Evolutionary conservation across 2,113 vertebrate genomes (phyloP), one percentile per base, ranked within the genome.

Genomic region (Pseudorhombus dupliciocellatus): DNA sequence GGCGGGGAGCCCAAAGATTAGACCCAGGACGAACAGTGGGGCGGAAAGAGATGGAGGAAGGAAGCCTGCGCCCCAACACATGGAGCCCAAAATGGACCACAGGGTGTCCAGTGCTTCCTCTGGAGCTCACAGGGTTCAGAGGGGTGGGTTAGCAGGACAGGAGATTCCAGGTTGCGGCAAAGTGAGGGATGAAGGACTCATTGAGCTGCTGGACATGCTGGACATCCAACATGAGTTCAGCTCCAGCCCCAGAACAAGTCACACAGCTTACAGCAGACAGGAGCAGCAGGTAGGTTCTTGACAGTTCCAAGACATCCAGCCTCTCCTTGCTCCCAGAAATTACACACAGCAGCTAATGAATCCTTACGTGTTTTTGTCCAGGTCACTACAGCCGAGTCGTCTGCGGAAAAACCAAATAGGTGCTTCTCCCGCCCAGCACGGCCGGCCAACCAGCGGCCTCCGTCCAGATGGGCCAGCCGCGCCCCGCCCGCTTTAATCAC

Each of bases 391-490:
- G 56, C 46, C 1, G 81, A 90, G 54, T 44, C 72, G 21, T 84
- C 90, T 88, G 85, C 78, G 30, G 87, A 60, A 59, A 85, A 87
- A 2, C 77, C 72, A 46, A 93, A 83, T 48, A 96, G 91, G 89
- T 94, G 91, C 59, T 99, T 99, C 91, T 96, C 96, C 42, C 95
- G 98, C 58, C 98, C 98, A 0, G 94, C 97, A 20, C 95, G 96
- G 66, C 98, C 97, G 56, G 95, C 96, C 74, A 97, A 97, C 83
- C 95, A 95, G 59, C 93, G 98, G 26, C 94, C 95, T 26, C 98
- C 98, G 14, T 97, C 98, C 83, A 92, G 98, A 90, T 99, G 98
- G 98, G 97, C 97, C 11, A 88, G 89, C 25, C 86, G 89, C 55
- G 92, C 92, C 10, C 93, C 94, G 0, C 88, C 83, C 15, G 60